Percentiles rank a stretch among this genome's conserved stretches.
Evolutionary conservation across 1,140 invertebrate genomes (phyloP).

Genomic region (Pseudomyrmex flavicornis): DNA sequence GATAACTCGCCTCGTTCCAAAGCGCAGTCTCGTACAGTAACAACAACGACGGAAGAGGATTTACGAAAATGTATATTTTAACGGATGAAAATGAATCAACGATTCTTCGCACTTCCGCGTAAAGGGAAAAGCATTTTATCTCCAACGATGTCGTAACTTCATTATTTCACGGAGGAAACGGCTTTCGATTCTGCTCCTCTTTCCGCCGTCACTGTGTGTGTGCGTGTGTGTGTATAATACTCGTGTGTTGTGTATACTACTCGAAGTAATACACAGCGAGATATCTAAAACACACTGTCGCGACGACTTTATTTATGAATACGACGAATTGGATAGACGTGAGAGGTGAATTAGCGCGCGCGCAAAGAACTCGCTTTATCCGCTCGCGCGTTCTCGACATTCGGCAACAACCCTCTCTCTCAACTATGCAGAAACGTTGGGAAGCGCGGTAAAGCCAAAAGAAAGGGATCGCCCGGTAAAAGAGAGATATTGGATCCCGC

Average conservation of each 20-base stretch:
- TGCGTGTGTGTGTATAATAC: no score
- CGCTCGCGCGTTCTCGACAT: background rate
- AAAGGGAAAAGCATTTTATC: conserved; percentile 26
- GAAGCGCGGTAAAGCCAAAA: background rate
- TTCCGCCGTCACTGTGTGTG: background rate
- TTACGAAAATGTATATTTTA: conserved; percentile 22
- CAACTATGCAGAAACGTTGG: background rate
- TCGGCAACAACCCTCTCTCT: conserved; percentile 9
- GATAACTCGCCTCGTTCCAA: conserved; percentile 22
- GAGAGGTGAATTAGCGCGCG: conserved; percentile 62
- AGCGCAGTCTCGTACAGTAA: background rate
- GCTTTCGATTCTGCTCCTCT: conserved; percentile 2
- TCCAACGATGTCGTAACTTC: conserved; percentile 15
- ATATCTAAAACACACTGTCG: background rate
- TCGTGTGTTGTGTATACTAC: no score
- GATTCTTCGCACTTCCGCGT: conserved; percentile 10
- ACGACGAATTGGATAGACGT: conserved; percentile 62
- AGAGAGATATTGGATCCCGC: conserved; percentile 45
- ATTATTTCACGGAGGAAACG: conserved; percentile 35
- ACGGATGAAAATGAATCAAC: conserved; percentile 36
- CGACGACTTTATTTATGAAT: conserved; percentile 62
- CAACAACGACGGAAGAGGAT: background rate
- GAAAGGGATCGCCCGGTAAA: conserved; percentile 19
- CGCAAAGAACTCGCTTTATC: background rate
- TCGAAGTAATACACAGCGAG: background rate